These are phyloP conservation scores for Acropternis orthonyx DNA, from an alignment of 2,797 vertebrate genomes.

Conservation along the genomic window DNA sequence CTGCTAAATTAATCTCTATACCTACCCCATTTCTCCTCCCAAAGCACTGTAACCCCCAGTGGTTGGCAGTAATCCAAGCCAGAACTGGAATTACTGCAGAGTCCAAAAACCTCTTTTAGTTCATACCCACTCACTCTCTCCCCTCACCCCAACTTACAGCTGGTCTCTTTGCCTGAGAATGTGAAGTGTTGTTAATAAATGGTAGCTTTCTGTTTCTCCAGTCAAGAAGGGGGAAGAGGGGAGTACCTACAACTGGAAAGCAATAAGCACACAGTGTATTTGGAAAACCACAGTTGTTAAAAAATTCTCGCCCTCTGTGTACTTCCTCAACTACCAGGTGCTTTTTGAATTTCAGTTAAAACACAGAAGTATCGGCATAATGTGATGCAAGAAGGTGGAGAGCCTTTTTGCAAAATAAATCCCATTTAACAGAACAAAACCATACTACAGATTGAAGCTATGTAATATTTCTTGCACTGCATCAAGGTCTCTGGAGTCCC, in stretches of 20 bases:
- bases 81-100: neutral
- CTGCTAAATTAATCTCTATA: conserved; percentile 14
- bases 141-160: neutral
- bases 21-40: neutral
- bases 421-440: neutral
- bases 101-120: neutral
- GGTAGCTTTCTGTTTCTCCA: neutral
- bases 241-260: neutral
- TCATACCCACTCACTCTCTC: neutral
- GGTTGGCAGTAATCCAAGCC: conserved; percentile 28
- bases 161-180: neutral
- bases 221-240: neutral
- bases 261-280: neutral
- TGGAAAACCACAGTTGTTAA: neutral
- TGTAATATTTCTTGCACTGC: neutral
- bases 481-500: neutral
- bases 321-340: neutral
- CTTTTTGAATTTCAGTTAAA: neutral
- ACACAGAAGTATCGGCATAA: neutral
- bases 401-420: neutral
- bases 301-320: accelerated
- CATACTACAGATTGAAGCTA: neutral
- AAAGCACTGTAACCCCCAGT: neutral
- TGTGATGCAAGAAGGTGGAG: neutral
- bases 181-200: neutral